Conservation (phyloP, 2,113 vertebrate species). For the Hippocampus abdominalis region DNA sequence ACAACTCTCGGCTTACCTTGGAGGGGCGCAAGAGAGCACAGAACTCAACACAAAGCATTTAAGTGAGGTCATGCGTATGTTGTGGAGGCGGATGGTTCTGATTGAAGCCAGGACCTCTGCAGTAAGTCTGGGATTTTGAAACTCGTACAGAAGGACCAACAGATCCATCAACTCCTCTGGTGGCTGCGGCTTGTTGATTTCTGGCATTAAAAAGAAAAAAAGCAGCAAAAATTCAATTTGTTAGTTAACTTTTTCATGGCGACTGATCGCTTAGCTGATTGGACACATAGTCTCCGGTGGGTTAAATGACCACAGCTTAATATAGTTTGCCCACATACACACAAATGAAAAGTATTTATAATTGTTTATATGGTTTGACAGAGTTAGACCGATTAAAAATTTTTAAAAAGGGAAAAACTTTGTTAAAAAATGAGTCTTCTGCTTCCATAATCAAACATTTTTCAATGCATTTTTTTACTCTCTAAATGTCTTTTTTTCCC, state of each 20-base stretch:
- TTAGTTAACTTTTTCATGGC: not conserved
- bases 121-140: slow-evolving; percentile 89
- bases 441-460: too few relatives aligned
- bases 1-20: slow-evolving; percentile 52
- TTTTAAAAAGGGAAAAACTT: too few relatives aligned
- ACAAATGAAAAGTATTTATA: too few relatives aligned
- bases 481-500: too few relatives aligned
- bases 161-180: slow-evolving; percentile 90
- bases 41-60: slow-evolving; percentile 86
- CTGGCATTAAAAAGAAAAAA: slow-evolving; percentile 24
- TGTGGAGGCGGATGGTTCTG: slow-evolving; percentile 74
- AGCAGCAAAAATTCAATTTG: not conserved
- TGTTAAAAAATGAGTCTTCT: too few relatives aligned
- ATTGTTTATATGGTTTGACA: too few relatives aligned
- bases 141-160: slow-evolving; percentile 90
- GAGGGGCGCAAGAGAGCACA: slow-evolving; percentile 76
- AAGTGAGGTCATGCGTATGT: slow-evolving; percentile 85
- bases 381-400: too few relatives aligned
- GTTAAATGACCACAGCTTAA: too few relatives aligned
- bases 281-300: too few relatives aligned
- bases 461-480: too few relatives aligned
- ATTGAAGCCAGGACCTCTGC: slow-evolving; percentile 83
- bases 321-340: too few relatives aligned
- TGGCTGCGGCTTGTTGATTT: slow-evolving; percentile 77
- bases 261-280: not conserved